These are phyloP conservation scores for Monochamus saltuarius DNA, from an alignment of 1,140 invertebrate species.

Conservation along the genomic window DNA sequence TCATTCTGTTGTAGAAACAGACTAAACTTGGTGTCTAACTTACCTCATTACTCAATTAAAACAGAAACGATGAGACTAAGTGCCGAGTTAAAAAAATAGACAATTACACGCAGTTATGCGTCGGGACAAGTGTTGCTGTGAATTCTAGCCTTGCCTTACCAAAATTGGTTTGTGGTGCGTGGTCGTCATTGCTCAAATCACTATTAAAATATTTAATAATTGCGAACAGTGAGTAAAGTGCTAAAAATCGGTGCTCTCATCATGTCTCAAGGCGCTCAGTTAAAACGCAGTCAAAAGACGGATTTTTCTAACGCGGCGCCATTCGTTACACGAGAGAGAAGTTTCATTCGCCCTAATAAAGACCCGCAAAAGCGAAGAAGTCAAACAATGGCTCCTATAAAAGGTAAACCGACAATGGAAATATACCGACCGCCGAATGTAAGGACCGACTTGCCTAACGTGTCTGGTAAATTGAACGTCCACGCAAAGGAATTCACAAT, in stretches of 20 bases:
- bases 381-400: constrained; percentile 59
- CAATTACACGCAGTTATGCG: constrained; percentile 15
- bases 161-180: constrained; percentile 42
- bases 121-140: constrained; percentile 9
- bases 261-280: constrained; percentile 25
- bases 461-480: constrained; percentile 67
- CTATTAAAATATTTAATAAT: constrained; percentile 4
- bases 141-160: constrained; percentile 39
- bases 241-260: background rate
- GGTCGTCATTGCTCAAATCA: constrained; percentile 28
- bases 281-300: constrained; percentile 48
- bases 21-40: too few species aligned
- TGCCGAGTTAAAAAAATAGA: background rate
- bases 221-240: constrained; percentile 5
- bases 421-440: constrained; percentile 85
- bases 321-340: constrained; percentile 42
- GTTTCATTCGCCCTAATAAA: constrained; percentile 44
- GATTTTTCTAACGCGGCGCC: constrained; percentile 39
- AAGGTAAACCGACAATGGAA: constrained; percentile 79
- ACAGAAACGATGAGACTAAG: too few species aligned
- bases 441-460: constrained; percentile 47
- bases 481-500: constrained; percentile 85
- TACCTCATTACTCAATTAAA: too few species aligned
- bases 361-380: constrained; percentile 54
- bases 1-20: too few species aligned